Evolutionary conservation across 2,113 vertebrate species (phyloP), one percentile per base, ranked within the genome.

Genomic region (Nibea coibor): DNA sequence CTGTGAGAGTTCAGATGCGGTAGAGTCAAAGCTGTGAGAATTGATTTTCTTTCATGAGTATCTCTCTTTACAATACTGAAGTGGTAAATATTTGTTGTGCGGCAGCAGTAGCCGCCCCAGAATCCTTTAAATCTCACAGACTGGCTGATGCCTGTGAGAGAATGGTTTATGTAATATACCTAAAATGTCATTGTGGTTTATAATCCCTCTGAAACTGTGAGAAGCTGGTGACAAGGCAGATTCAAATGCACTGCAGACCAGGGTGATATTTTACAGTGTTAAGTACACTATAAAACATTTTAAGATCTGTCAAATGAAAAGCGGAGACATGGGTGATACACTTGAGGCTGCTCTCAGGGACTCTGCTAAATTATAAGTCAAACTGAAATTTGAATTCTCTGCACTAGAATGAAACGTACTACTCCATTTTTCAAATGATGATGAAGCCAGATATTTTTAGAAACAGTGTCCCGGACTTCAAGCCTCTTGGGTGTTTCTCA

Each of bases 1-100:
- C 39, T 54, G 10, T 12, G 59, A 11, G 56, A 59, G 51, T 53
- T 62, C 72, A 80, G 54, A 42, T 9, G 39, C 35, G 63, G 31
- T 7, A 28, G 14, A 85, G 58, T 56, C 71, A 26, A 77, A 80
- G 48, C 24, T 43, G 71, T 26, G 28, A 66, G 62, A 10, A 87
- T 67, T 75, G 72, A 89, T 88, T 81, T 86, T 84, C 72, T 64
- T 71, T 57, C 42, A 51, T 11, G 42, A 54, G 53, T 3, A 19
- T 83, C 67, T 74, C 66, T 72, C 31, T 31, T 70, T 64, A 75
- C 14, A 16, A 22, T 64, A 72, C 57, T 67, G 78, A 78, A 65
- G 78, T 48, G 43, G 71, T 59, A 78, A 80, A 84, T 82, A 77
- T 83, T 87, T 86, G 65, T 76, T 75, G 31, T 70, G 45, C 51